Evolutionary conservation across 2,888 invertebrate genomes (phyloP).

Genomic region (Andrena fulva): DNA sequence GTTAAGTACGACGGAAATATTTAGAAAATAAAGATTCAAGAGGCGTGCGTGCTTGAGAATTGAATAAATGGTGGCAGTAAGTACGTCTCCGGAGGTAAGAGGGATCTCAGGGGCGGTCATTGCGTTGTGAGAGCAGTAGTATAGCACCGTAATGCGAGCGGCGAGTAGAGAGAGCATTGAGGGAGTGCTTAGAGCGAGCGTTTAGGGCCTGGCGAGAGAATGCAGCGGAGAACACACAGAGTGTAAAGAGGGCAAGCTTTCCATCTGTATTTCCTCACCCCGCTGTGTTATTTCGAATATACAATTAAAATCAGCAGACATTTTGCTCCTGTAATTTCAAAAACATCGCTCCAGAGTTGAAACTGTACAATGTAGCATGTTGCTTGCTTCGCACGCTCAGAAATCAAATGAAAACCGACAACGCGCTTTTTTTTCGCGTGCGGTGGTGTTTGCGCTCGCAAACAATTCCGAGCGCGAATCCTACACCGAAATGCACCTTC

Average conservation of each 20-base stretch:
- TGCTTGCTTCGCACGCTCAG: background rate
- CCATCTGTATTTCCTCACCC: background rate
- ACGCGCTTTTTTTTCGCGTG: background rate
- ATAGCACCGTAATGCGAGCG: background rate
- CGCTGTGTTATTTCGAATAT: background rate
- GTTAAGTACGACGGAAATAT: too few species aligned
- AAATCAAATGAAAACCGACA: background rate
- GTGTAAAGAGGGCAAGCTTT: constrained; percentile 1
- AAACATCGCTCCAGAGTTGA: background rate
- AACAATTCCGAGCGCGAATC: background rate
- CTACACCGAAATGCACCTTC: background rate
- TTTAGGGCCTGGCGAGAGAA: background rate
- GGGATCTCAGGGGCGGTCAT: constrained; percentile 16
- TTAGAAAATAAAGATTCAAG: constrained; percentile 7
- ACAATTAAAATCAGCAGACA: background rate
- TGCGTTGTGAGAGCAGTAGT: constrained; percentile 6
- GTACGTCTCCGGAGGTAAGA: background rate
- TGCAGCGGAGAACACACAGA: background rate
- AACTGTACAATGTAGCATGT: background rate
- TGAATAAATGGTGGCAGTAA: background rate
- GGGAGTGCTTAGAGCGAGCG: constrained; percentile 8
- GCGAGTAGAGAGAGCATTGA: background rate
- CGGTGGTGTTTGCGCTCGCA: background rate
- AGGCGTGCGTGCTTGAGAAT: constrained; percentile 4
- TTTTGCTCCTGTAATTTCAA: background rate